Evolutionary conservation across 2,888 invertebrate genomes (phyloP), one percentile per base, ranked within the genome.

Genomic region (Xestia rhomboidea): DNA sequence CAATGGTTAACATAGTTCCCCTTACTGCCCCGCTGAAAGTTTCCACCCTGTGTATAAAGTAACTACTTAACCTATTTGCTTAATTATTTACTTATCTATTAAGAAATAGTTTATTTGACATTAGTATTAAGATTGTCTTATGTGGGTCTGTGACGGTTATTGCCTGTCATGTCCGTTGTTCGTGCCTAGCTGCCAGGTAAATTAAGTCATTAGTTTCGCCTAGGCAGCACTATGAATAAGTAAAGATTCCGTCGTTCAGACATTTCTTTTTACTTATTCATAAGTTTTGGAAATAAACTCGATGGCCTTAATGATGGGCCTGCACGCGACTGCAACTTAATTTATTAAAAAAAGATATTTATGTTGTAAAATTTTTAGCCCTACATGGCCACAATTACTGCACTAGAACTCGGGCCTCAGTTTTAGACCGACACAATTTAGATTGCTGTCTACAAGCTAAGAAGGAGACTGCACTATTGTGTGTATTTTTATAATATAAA

Each of bases 231-330:
- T 34, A 49, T 34, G 13, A 66, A 34, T 63, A 71, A 66, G 21
- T n/a, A 18, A 49, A 46, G 8, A 34, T 2, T 2, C 24, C 41
- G 24, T 30, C 10, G 30, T 57, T 60, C 5, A 13, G 24, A 24
- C 24, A 18, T 21, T 21, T n/a, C 54, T n/a, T 54, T 57, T 70
- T 54, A 69, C 38, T 27, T 41, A 69, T 27, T 69, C 51, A 27
- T 54, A n/a, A 2, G 30, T 46, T 51, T 51, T 24, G 21, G 51
- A 11, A 41, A 41, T 60, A 57, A 41, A 70, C 15, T 44, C 38
- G 15, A 24, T 24, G 27, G 41, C 7, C 13, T n/a, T 44, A 44
- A 71, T 46, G 24, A 71, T 34, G 30, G 27, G 18, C 30, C 24
- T 30, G 24, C 10, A 70, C 30, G 44, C 30, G 24, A 62, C 24